Evolutionary conservation across 2,113 vertebrate species (phyloP).

Genomic region (Narcine bancroftii): DNA sequence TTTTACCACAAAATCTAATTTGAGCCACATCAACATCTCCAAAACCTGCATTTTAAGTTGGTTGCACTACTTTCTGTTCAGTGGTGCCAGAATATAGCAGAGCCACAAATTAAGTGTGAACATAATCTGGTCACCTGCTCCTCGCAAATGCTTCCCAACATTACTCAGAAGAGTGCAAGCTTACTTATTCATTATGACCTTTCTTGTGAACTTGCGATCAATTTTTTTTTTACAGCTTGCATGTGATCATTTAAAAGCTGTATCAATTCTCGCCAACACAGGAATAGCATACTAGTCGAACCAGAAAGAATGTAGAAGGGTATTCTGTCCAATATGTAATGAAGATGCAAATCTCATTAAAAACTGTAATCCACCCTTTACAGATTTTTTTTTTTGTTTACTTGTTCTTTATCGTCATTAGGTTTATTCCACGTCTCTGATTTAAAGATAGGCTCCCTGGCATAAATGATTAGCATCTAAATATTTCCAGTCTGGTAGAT

Average conservation of each 20-base stretch:
- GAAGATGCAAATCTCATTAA: not conserved
- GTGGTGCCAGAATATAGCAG: not conserved
- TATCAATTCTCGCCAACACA: not conserved
- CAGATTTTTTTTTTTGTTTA: not conserved
- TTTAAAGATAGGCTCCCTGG: no score
- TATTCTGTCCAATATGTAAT: not conserved
- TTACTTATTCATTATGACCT: not conserved
- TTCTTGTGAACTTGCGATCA: conserved; percentile 7
- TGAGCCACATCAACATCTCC: no score
- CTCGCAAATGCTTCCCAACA: not conserved
- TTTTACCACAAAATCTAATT: not conserved
- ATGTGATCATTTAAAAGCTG: conserved; percentile 4
- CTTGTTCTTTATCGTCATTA: not conserved
- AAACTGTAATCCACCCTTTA: not conserved
- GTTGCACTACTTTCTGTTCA: no score
- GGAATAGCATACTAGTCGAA: not conserved
- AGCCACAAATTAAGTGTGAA: not conserved
- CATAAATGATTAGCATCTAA: not conserved
- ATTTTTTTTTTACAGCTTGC: conserved; percentile 26
- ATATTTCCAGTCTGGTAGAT: no score
- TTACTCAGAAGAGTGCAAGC: not conserved
- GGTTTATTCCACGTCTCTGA: not conserved
- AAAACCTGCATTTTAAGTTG: not conserved
- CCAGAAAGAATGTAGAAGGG: not conserved
- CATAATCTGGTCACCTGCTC: not conserved